Conservation (phyloP, 1,140 invertebrate genomes). For the Colletes gigas region DNA sequence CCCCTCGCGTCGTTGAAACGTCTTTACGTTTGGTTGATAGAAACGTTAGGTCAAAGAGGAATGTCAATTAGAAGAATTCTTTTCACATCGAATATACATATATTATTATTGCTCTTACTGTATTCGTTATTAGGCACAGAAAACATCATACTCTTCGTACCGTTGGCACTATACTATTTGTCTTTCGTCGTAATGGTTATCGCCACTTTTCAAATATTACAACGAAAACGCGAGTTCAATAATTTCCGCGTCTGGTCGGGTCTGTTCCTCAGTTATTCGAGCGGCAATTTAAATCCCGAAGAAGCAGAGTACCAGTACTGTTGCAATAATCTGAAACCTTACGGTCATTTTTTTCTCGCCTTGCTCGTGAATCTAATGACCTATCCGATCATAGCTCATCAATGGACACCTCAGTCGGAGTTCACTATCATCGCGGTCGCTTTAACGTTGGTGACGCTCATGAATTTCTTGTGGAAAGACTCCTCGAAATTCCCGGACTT, state of each 20-base stretch:
- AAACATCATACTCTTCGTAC: constrained; percentile 85
- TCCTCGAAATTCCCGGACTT: constrained; percentile 85
- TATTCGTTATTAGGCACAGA: constrained; percentile 86
- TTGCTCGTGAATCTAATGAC: constrained; percentile 88
- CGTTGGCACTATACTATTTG: constrained; percentile 86
- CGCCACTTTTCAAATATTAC: constrained; percentile 90
- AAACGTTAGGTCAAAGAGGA: constrained; percentile 82
- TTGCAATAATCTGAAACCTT: constrained; percentile 90
- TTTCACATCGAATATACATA: constrained; percentile 84
- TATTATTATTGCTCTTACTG: constrained; percentile 85
- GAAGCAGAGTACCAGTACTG: constrained; percentile 91
- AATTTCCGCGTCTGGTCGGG: constrained; percentile 91
- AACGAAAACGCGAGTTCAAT: constrained; percentile 86
- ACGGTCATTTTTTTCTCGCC: constrained; percentile 88
- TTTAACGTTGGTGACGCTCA: constrained; percentile 87
- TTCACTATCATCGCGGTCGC: constrained; percentile 88
- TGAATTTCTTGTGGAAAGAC: constrained; percentile 85
- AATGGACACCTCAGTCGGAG: constrained; percentile 91
- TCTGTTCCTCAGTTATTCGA: constrained; percentile 87
- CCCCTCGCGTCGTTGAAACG: constrained; percentile 86
- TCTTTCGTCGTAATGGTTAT: constrained; percentile 88
- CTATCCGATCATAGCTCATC: constrained; percentile 88
- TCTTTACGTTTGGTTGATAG: constrained; percentile 85
- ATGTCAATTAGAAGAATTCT: constrained; percentile 80
- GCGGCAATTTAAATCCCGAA: constrained; percentile 86